Evolutionary conservation across 2,113 vertebrate species (phyloP).

Genomic region (Saccopteryx leptura): DNA sequence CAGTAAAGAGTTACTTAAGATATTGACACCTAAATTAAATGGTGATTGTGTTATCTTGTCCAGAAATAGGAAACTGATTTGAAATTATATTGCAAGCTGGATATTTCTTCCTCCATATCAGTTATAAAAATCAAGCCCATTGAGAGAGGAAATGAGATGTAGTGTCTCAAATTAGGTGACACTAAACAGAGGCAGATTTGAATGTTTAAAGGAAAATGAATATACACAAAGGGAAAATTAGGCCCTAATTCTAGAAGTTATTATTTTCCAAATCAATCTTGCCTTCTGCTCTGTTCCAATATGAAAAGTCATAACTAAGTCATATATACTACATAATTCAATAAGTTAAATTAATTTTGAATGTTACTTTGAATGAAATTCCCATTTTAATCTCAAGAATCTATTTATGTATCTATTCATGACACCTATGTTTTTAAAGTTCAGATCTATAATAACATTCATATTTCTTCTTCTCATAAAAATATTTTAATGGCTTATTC

Average conservation of each 20-base stretch:
- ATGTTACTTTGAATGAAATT: slow-evolving; percentile 23
- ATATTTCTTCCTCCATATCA: slow-evolving; percentile 10
- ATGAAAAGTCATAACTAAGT: not conserved
- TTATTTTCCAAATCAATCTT: not conserved
- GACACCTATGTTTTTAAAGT: not conserved
- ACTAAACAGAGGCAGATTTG: not conserved
- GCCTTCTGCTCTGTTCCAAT: not conserved
- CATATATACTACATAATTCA: slow-evolving; percentile 2
- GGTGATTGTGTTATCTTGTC: not conserved
- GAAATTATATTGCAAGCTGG: not conserved
- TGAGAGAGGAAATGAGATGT: not conserved
- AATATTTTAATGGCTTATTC: not conserved
- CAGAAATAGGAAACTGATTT: not conserved
- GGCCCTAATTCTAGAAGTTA: not conserved
- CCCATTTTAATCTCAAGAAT: slow-evolving; percentile 22
- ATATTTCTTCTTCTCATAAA: slow-evolving; percentile 38
- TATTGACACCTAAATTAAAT: not conserved
- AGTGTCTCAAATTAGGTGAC: not conserved
- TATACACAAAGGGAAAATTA: not conserved
- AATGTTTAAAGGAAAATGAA: slow-evolving; percentile 36
- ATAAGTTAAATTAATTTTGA: not conserved
- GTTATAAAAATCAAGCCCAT: not conserved
- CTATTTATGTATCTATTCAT: not conserved
- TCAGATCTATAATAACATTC: not conserved
- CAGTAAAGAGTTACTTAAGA: not conserved